Percentiles rank a stretch among this genome's conserved stretches.
phyloP scores from a whole-genome alignment of 2,888 invertebrate genomes.

The Lottia gigantea region DNA sequence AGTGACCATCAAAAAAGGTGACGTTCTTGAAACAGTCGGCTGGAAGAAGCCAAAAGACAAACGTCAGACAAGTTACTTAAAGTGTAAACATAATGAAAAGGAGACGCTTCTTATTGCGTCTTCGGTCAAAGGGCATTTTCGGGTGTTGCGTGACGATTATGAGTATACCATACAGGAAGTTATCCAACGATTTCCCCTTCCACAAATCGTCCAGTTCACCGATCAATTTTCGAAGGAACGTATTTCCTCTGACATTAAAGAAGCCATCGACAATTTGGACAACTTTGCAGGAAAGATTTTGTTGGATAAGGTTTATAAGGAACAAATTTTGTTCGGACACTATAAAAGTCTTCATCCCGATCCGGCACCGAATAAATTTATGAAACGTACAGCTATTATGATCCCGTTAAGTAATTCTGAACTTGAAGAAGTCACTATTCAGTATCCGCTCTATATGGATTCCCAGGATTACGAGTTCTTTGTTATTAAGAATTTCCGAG shows the following conservation, averaged over 20 bases:
- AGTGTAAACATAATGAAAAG: background rate
- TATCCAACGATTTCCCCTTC: conserved; percentile 14
- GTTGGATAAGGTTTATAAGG: conserved; percentile 7
- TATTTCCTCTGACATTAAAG: conserved; percentile 16
- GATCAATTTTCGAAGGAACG: conserved; percentile 10
- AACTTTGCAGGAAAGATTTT: conserved; percentile 13
- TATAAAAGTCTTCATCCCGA: conserved; percentile 12
- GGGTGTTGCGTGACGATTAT: background rate
- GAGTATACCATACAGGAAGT: conserved; percentile 19
- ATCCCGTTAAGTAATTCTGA: conserved; percentile 18
- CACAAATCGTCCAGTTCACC: conserved; percentile 19
- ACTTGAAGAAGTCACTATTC: conserved; percentile 12
- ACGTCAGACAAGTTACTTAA: background rate
- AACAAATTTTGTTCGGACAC: conserved; percentile 17
- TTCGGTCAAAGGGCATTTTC: background rate
- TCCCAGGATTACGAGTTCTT: conserved; percentile 18
- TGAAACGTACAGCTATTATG: conserved; percentile 15
- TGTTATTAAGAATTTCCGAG: conserved; percentile 13
- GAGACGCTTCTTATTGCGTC: conserved; percentile 10
- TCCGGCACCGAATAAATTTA: background rate
- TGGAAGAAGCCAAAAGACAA: background rate
- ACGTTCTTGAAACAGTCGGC: background rate
- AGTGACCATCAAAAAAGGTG: background rate
- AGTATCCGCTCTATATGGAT: conserved; percentile 15
- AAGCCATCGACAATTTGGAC: conserved; percentile 15